Evolutionary conservation across 2,888 invertebrate species (phyloP).

Genomic region (Cactoblastis cactorum): DNA sequence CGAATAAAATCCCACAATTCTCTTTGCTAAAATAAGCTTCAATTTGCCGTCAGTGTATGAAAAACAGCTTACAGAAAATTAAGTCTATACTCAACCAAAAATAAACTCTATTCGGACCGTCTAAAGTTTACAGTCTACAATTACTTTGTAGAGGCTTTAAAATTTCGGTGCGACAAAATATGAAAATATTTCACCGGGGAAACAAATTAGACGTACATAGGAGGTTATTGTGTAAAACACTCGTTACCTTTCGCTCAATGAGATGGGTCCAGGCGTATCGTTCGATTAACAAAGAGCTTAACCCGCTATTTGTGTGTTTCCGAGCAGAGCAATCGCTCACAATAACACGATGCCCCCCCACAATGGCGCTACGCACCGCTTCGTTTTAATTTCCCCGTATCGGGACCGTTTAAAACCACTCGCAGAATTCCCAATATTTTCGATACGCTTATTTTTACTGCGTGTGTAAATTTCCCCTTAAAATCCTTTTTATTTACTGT

Average conservation of each 20-base stretch:
- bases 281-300: constrained; percentile 71
- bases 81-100: background rate
- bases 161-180: constrained; percentile 5
- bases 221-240: constrained; percentile 20
- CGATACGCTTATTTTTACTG: constrained; percentile 45
- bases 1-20: background rate
- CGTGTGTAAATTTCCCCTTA: constrained; percentile 37
- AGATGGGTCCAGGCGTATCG: constrained; percentile 34
- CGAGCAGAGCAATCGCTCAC: constrained; percentile 74
- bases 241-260: constrained; percentile 23
- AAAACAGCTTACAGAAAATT: constrained; percentile 8
- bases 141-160: background rate
- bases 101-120: background rate
- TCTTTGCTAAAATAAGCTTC: background rate
- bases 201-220: constrained; percentile 12
- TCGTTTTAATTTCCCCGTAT: constrained; percentile 75
- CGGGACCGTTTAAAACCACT: constrained; percentile 66
- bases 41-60: background rate
- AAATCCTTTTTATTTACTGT: constrained; percentile 36
- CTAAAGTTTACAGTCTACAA: background rate
- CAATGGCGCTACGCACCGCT: constrained; percentile 70
- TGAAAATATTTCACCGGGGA: constrained; percentile 8
- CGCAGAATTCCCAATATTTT: constrained; percentile 53
- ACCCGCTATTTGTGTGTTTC: constrained; percentile 70
- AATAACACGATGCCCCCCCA: constrained; percentile 65